phyloP scores from a whole-genome alignment of 30 jellyfish, hydroid and myxozoan species.

The Hydractinia symbiolongicarpus region DNA sequence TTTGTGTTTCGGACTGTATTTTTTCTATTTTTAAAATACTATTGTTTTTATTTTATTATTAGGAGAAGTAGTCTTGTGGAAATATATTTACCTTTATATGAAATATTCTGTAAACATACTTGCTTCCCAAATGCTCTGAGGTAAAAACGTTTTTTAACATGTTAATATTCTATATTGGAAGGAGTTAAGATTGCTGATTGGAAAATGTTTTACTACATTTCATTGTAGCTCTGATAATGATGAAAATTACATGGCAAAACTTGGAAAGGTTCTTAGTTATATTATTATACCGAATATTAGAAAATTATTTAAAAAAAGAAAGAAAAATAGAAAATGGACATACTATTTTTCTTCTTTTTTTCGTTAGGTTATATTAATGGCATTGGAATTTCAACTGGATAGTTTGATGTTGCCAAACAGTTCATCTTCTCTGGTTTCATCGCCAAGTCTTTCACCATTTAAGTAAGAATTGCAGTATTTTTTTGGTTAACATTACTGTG shows the following conservation, averaged over 20 bases:
- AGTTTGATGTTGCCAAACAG: conserved; percentile 39
- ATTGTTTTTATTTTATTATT: background rate
- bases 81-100: background rate
- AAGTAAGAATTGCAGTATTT: background rate
- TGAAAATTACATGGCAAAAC: conserved; percentile 8
- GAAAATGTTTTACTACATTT: background rate
- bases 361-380: conserved; percentile 36
- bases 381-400: conserved; percentile 66
- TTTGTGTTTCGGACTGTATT: background rate
- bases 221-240: conserved; percentile 7
- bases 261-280: background rate
- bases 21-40: background rate
- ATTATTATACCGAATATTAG: too few species aligned
- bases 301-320: too few species aligned
- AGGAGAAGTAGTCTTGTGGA: conserved; percentile 6
- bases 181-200: too few species aligned
- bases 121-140: conserved; percentile 11
- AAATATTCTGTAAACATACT: conserved; percentile 18
- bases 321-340: too few species aligned
- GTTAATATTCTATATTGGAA: background rate
- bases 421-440: background rate
- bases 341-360: background rate
- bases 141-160: background rate
- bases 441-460: conserved; percentile 15
- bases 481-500: too few species aligned